Percentiles rank a stretch among this genome's conserved stretches.
Conservation (phyloP, 2,113 vertebrate genomes). For the Pseudorhombus dupliciocellatus region DNA sequence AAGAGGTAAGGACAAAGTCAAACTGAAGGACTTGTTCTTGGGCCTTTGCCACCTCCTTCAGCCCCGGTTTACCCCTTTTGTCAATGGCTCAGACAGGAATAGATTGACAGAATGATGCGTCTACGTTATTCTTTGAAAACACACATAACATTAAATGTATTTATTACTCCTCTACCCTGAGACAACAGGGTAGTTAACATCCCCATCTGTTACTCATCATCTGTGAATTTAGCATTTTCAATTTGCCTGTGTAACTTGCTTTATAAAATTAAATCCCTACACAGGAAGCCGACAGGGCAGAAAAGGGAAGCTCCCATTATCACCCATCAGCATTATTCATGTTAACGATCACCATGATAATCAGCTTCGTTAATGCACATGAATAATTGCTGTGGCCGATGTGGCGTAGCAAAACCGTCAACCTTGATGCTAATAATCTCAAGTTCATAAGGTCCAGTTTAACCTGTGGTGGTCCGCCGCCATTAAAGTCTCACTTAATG, state of each 20-base stretch:
- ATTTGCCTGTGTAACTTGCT: conserved; percentile 7
- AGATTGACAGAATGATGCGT: neutral
- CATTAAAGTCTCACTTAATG: conserved; percentile 40
- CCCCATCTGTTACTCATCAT: conserved; percentile 1
- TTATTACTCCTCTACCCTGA: conserved; percentile 5
- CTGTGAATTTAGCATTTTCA: neutral
- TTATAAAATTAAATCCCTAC: neutral
- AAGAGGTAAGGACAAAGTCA: conserved; percentile 88
- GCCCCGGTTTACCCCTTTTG: neutral
- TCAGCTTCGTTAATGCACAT: conserved; percentile 43
- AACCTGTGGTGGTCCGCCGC: conserved; percentile 21
- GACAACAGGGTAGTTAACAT: neutral
- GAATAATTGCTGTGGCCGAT: conserved; percentile 51
- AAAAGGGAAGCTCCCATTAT: conserved; percentile 27
- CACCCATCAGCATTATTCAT: conserved; percentile 41
- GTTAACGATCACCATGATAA: conserved; percentile 25
- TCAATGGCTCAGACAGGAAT: neutral
- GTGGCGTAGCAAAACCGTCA: conserved; percentile 28
- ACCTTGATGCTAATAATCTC: conserved; percentile 43
- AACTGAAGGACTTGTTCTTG: neutral
- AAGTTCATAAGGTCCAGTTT: conserved; percentile 22
- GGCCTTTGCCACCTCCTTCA: neutral
- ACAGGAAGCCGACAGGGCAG: conserved; percentile 10
- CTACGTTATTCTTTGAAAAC: conserved; percentile 15
- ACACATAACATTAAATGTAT: conserved; percentile 6